These are phyloP conservation scores for Ladona fulva DNA, from an alignment of 1,140 invertebrate genomes.

Conservation along the genomic window DNA sequence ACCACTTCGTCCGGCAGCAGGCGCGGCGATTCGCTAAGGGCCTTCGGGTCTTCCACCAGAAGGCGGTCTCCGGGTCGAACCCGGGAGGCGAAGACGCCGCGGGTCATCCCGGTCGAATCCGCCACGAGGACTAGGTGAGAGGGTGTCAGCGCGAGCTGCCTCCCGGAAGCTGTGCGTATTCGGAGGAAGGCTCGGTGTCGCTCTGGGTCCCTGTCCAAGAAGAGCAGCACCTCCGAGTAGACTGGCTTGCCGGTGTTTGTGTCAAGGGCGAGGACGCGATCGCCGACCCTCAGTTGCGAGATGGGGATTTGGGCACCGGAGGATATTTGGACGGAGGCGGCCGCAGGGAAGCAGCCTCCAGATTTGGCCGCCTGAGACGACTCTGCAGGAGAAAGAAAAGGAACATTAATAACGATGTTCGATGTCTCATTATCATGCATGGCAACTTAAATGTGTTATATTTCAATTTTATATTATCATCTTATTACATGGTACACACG, in stretches of 20 bases:
- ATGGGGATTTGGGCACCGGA: constrained; percentile 42
- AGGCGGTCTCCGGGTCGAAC: constrained; percentile 43
- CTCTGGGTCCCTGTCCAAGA: constrained; percentile 69
- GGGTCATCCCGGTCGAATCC: constrained; percentile 25
- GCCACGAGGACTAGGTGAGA: constrained; percentile 62
- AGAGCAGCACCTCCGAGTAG: constrained; percentile 81
- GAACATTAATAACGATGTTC: background rate
- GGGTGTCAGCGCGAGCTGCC: constrained; percentile 66
- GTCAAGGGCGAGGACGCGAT: constrained; percentile 68
- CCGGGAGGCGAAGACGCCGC: constrained; percentile 47
- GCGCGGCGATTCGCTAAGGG: constrained; percentile 38
- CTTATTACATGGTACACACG: too few species aligned
- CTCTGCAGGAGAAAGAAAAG: constrained; percentile 56
- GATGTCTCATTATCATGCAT: too few species aligned
- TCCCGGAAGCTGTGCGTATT: constrained; percentile 59
- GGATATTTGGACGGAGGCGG: constrained; percentile 48
- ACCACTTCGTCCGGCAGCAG: constrained; percentile 53
- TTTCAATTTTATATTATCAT: too few species aligned
- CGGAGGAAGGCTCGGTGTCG: constrained; percentile 59
- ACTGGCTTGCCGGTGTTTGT: constrained; percentile 49
- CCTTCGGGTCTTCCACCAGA: constrained; percentile 38
- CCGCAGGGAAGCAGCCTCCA: constrained; percentile 69
- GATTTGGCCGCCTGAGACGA: constrained; percentile 75
- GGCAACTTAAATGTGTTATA: too few species aligned
- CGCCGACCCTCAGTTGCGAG: constrained; percentile 62